Conservation (phyloP, 2,888 invertebrate species). For the Frankliniella fusca region DNA sequence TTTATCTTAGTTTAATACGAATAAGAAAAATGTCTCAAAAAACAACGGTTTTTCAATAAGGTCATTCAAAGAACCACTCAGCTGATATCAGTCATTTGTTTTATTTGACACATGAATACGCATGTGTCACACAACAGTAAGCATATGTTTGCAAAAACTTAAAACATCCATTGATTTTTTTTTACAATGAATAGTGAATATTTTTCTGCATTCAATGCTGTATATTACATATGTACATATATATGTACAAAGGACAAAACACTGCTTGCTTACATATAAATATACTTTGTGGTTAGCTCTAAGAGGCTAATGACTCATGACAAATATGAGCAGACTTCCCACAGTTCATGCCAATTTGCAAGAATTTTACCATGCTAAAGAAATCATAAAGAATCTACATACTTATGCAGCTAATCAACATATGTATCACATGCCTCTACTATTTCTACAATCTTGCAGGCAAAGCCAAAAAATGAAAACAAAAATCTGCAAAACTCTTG, state of each 20-base stretch:
- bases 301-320: neutral
- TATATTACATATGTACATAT: neutral
- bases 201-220: neutral
- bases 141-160: neutral
- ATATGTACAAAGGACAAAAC: slow-evolving; percentile 2
- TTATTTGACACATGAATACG: neutral
- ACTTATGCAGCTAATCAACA: neutral
- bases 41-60: neutral
- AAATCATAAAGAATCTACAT: neutral
- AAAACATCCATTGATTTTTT: neutral
- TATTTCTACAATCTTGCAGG: neutral
- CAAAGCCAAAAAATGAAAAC: neutral
- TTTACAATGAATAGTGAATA: neutral
- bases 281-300: neutral
- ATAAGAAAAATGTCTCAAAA: no score
- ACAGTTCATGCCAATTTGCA: no score
- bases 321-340: neutral
- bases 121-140: neutral
- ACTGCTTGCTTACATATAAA: neutral
- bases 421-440: neutral
- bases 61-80: neutral
- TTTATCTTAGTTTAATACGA: no score
- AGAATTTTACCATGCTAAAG: neutral
- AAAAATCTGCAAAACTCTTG: neutral
- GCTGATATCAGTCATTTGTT: slow-evolving; percentile 22